phyloP scores from a whole-genome alignment of 2,797 vertebrate species.

The Fundulus diaphanus region DNA sequence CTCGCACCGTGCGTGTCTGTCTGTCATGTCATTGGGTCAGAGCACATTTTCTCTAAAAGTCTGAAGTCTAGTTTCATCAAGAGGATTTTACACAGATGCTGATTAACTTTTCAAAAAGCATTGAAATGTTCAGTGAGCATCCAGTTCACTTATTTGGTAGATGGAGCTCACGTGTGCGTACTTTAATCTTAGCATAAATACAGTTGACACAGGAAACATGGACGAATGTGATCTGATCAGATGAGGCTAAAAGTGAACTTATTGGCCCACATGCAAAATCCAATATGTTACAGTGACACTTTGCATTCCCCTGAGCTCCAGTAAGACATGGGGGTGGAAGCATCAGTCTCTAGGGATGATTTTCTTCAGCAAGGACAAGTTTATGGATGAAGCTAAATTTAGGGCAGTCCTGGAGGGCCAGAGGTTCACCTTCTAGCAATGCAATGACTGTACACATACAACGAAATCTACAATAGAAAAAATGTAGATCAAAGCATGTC shows the following conservation, averaged over 20 bases:
- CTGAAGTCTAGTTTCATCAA: neutral
- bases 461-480: neutral
- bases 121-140: neutral
- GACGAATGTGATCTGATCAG: too few species aligned
- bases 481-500: too few species aligned
- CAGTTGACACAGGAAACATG: too few species aligned
- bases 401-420: neutral
- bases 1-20: constrained; percentile 19
- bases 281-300: too few species aligned
- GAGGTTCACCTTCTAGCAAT: neutral
- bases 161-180: neutral
- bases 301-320: too few species aligned
- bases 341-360: neutral
- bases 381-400: too few species aligned
- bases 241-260: too few species aligned
- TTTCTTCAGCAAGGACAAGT: neutral
- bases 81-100: neutral
- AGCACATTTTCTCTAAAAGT: neutral
- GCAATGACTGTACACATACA: neutral
- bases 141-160: neutral
- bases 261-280: too few species aligned
- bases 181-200: neutral
- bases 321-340: neutral
- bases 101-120: neutral
- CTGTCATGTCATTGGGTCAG: constrained; percentile 9